Evolutionary conservation across 2,888 invertebrate genomes (phyloP).

Genomic region (Craniophora ligustri): DNA sequence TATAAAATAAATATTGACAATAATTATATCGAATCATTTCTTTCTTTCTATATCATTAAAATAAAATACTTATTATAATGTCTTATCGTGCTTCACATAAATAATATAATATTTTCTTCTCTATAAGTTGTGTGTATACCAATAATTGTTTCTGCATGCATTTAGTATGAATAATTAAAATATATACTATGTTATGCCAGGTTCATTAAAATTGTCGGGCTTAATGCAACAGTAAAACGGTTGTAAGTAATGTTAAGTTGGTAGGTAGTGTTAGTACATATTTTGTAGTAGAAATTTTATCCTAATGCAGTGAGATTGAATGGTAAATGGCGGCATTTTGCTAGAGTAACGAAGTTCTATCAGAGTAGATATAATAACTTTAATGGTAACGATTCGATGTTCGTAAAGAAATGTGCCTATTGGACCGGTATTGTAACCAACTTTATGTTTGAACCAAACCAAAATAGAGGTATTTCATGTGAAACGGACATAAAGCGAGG

Average conservation of each 20-base stretch:
- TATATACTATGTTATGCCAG: slow-evolving; percentile 12
- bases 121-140: too few relatives aligned
- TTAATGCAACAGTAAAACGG: slow-evolving; percentile 27
- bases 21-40: too few relatives aligned
- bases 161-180: slow-evolving; percentile 31
- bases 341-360: slow-evolving; percentile 66
- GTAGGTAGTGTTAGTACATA: slow-evolving; percentile 39
- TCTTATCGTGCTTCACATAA: too few relatives aligned
- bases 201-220: slow-evolving; percentile 35
- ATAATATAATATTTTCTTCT: too few relatives aligned
- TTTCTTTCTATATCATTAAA: too few relatives aligned
- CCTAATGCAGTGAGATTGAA: slow-evolving; percentile 69
- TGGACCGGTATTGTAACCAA: background rate
- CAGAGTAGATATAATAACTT: slow-evolving; percentile 45
- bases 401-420: background rate
- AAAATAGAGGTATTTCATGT: too few relatives aligned
- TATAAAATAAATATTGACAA: too few relatives aligned
- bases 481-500: too few relatives aligned
- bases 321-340: slow-evolving; percentile 74
- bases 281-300: slow-evolving; percentile 48
- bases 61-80: too few relatives aligned
- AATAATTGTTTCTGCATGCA: slow-evolving; percentile 33
- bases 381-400: slow-evolving; percentile 28
- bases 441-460: too few relatives aligned
- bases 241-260: slow-evolving; percentile 48